Evolutionary conservation across 2,888 invertebrate species (phyloP).

Genomic region (Agrochola lychnidis): DNA sequence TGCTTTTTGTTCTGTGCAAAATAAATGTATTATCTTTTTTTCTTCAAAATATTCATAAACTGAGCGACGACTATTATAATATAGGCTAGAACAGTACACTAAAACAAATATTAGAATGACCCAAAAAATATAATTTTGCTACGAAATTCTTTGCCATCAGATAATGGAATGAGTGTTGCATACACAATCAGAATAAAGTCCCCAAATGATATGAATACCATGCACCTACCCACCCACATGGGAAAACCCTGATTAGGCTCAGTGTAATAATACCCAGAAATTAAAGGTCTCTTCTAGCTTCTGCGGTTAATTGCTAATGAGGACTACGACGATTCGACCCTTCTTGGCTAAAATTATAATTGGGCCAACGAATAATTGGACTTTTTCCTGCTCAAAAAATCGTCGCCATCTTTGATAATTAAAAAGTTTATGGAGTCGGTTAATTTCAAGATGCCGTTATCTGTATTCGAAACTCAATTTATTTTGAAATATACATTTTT

Average conservation of each 20-base stretch:
- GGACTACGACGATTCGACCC: conserved; percentile 28
- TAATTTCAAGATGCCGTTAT: conserved; percentile 14
- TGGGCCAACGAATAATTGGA: conserved; percentile 43
- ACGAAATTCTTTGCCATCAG: neutral
- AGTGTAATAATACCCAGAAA: conserved; percentile 1
- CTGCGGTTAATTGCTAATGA: conserved; percentile 47
- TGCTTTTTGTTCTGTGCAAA: too few species aligned
- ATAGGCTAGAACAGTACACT: too few species aligned
- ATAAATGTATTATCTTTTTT: too few species aligned
- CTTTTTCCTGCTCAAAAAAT: conserved; percentile 35
- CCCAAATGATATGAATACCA: neutral
- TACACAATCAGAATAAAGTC: neutral
- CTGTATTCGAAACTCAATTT: conserved; percentile 8
- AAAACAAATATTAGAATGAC: too few species aligned
- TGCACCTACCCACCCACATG: neutral
- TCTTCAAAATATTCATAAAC: too few species aligned
- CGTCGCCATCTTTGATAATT: conserved; percentile 39
- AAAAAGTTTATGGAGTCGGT: conserved; percentile 11
- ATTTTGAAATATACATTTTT: neutral
- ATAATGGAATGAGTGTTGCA: neutral
- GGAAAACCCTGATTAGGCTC: conserved; percentile 11
- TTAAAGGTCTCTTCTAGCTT: conserved; percentile 3
- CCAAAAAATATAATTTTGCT: neutral
- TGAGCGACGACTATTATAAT: too few species aligned
- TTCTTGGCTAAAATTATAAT: conserved; percentile 53